Evolutionary conservation across 2,888 invertebrate species (phyloP).

Genomic region (Branchellion lobata): DNA sequence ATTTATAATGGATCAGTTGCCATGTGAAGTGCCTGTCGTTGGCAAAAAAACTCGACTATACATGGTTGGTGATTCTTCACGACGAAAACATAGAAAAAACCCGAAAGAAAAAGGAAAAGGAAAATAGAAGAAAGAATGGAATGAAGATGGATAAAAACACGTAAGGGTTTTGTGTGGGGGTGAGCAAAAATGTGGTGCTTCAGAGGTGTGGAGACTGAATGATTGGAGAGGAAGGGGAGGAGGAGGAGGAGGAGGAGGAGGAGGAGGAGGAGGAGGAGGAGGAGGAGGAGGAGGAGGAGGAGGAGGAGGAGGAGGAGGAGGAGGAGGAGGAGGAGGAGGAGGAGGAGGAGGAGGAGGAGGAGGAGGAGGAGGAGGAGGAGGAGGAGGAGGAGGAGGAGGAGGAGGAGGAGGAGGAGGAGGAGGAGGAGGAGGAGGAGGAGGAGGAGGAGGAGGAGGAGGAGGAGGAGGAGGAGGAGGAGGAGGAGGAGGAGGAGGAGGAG

Average conservation of each 20-base stretch:
- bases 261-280: neutral
- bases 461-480: neutral
- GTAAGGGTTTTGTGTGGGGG: too few species aligned
- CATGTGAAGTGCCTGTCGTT: too few species aligned
- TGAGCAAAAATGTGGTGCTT: neutral
- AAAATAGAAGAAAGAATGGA: neutral
- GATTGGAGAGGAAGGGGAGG: constrained; percentile 12
- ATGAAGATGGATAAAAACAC: neutral
- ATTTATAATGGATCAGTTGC: too few species aligned
- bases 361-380: neutral
- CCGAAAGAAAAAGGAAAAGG: neutral
- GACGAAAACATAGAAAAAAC: too few species aligned
- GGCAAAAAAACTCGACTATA: too few species aligned
- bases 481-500: neutral
- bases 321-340: neutral
- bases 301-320: neutral
- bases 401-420: neutral
- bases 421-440: neutral
- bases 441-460: neutral
- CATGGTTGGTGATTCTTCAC: too few species aligned
- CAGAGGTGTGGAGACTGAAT: too few species aligned
- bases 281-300: neutral
- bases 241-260: neutral
- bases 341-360: neutral
- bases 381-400: neutral